phyloP scores from a whole-genome alignment of 2,888 invertebrate species.

The Eilema depressum region DNA sequence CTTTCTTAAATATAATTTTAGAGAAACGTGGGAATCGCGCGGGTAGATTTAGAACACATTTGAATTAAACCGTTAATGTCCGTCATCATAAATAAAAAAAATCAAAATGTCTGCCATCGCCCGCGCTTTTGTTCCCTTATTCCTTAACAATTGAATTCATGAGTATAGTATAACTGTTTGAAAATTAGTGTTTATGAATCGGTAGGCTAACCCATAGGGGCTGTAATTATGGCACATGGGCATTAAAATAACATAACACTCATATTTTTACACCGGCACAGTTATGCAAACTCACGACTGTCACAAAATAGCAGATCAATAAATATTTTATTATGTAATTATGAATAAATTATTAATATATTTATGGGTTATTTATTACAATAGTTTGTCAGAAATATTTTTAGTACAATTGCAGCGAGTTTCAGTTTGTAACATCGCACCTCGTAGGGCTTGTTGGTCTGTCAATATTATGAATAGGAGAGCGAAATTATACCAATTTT shows the following conservation, averaged over 20 bases:
- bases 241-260: conserved; percentile 71
- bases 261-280: conserved; percentile 68
- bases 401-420: conserved; percentile 27
- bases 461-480: conserved; percentile 38
- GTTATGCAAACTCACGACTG: conserved; percentile 55
- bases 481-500: conserved; percentile 47
- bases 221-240: conserved; percentile 80
- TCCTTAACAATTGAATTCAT: conserved; percentile 45
- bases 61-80: conserved; percentile 10
- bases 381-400: conserved; percentile 14
- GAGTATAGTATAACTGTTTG: conserved; percentile 41
- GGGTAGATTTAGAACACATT: conserved; percentile 24
- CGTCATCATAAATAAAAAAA: conserved; percentile 29
- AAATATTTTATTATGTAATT: conserved; percentile 42
- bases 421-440: conserved; percentile 55
- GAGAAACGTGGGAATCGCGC: conserved; percentile 55
- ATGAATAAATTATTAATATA: conserved; percentile 28
- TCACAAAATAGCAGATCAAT: conserved; percentile 39
- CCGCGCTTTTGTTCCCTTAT: conserved; percentile 35
- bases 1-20: conserved; percentile 60
- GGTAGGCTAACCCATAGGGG: conserved; percentile 72
- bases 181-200: conserved; percentile 59
- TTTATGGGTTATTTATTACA: conserved; percentile 21
- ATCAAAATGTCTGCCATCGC: conserved; percentile 17
- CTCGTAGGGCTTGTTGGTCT: conserved; percentile 37